These are phyloP conservation scores for Ptychochromis oligacanthus DNA, from an alignment of 2,113 vertebrate genomes.

Conservation along the genomic window DNA sequence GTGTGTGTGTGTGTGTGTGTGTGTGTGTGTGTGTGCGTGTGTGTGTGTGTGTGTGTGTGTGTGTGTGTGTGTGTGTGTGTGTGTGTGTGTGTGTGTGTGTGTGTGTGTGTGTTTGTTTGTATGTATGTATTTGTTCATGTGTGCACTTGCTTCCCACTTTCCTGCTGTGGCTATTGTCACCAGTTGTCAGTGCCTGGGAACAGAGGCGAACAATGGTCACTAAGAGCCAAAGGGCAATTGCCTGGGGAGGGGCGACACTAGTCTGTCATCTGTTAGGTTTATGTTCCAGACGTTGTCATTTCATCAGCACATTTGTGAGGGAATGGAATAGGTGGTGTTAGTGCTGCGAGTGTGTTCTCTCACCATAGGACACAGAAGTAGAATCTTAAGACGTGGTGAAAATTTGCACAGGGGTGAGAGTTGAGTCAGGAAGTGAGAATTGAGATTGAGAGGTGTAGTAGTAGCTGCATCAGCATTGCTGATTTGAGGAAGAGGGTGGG, in stretches of 20 bases:
- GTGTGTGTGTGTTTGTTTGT: too few relatives aligned
- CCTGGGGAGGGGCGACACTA: constrained; percentile 62
- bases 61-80: too few relatives aligned
- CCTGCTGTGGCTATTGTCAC: constrained; percentile 70
- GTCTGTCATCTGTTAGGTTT: constrained; percentile 67
- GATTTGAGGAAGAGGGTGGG: constrained; percentile 58
- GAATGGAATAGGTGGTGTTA: constrained; percentile 10
- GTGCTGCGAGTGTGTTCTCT: not conserved
- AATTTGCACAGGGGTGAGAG: not conserved
- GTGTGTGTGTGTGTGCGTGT: constrained; percentile 7
- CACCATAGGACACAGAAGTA: not conserved
- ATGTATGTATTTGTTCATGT: too few relatives aligned
- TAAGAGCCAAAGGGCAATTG: constrained; percentile 68
- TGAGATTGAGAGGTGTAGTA: constrained; percentile 42
- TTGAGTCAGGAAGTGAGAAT: constrained; percentile 54
- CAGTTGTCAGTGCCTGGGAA: constrained; percentile 82
- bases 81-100: too few relatives aligned
- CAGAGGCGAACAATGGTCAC: constrained; percentile 76
- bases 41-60: constrained; percentile 11
- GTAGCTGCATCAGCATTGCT: constrained; percentile 36
- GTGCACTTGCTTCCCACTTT: constrained; percentile 56
- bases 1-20: not conserved
- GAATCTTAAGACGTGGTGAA: not conserved
- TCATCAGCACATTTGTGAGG: constrained; percentile 26
- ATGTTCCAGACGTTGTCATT: constrained; percentile 42